These are phyloP conservation scores for Pangasius macronema DNA, from an alignment of 2,797 vertebrate genomes.

Conservation along the genomic window DNA sequence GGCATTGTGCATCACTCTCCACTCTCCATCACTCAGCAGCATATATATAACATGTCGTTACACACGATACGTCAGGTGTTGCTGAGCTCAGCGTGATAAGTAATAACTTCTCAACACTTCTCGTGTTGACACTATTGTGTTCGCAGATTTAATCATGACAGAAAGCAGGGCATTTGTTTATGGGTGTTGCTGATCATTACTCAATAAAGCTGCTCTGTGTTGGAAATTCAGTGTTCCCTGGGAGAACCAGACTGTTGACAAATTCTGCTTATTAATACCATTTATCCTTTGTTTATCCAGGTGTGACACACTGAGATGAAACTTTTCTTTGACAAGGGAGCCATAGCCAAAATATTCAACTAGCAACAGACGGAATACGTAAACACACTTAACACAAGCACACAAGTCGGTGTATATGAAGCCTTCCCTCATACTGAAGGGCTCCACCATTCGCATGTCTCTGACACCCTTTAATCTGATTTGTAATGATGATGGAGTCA, in stretches of 20 bases:
- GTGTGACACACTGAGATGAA: not conserved
- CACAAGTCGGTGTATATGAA: not conserved
- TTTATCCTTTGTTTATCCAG: not conserved
- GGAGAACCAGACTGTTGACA: not conserved
- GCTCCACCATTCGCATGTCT: slow-evolving; percentile 23
- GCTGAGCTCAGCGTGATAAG: not conserved
- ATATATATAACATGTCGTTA: not conserved
- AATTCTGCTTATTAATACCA: not conserved
- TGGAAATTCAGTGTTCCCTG: not conserved
- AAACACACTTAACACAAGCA: not conserved
- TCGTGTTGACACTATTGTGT: not conserved
- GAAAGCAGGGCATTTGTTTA: not conserved
- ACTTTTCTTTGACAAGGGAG: not conserved
- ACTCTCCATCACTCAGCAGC: not conserved
- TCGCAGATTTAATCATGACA: not conserved
- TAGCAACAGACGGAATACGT: not conserved
- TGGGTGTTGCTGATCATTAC: not conserved
- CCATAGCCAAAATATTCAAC: not conserved
- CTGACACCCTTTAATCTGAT: not conserved
- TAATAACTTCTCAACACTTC: not conserved
- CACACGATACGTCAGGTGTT: not conserved
- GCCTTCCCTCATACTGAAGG: not conserved
- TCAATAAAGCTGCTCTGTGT: not conserved
- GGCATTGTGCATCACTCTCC: not conserved
- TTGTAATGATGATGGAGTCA: slow-evolving; percentile 6